Base-by-base conservation (phyloP, 2,888 invertebrate species). In the Asteroscopus sphinx region DNA sequence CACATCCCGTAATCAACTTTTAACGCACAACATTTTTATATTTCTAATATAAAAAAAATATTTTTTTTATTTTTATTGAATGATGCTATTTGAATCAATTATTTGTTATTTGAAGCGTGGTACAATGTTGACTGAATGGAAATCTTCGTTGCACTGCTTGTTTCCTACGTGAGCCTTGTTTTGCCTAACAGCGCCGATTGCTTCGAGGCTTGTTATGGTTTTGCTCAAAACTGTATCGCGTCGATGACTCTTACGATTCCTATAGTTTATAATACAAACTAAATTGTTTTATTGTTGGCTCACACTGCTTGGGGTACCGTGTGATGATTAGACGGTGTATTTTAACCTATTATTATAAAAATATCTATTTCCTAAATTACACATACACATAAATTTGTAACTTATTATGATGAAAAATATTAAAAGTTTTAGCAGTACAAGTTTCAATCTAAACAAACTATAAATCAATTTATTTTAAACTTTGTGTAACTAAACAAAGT, bases 1-100 rank as follows among this genome's bases (percentile, higher is more conserved):
- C 87, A 87, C 83, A 84, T 82, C 77, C 80, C 86, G 85, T 82
- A 77, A 79, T 87, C 86, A 90, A 83, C 83, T 83, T 52, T 73
- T 76, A 68, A 65, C 73, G 73, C 75, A 78, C 36, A 69, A 68
- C 81, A 85, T 83, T 71, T 42, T 66, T 55, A 52, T 52, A 56
- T 45, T 45, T 48, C 55, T 45, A 46, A 6, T 33, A 25, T 8
- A 33, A 62, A 54, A 41, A 36, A 47, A 46, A 28, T 41, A 17
- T 6, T 44, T 28, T 48, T 30, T 53, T 49, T 49, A 35, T 42
- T 21, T 52, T 8, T 8, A 21, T 49, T 26, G 9, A 37, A 0
- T n/a, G 13, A 8, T 15, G 12, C 30, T 46, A 15, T 42, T 58
- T 63, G 52, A 25, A 54, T 52, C 16, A 55, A 45, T 39, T 35